Evolutionary conservation across 2,888 invertebrate species (phyloP), one percentile per base, ranked within the genome.

Genomic region (Eupithecia inturbata): DNA sequence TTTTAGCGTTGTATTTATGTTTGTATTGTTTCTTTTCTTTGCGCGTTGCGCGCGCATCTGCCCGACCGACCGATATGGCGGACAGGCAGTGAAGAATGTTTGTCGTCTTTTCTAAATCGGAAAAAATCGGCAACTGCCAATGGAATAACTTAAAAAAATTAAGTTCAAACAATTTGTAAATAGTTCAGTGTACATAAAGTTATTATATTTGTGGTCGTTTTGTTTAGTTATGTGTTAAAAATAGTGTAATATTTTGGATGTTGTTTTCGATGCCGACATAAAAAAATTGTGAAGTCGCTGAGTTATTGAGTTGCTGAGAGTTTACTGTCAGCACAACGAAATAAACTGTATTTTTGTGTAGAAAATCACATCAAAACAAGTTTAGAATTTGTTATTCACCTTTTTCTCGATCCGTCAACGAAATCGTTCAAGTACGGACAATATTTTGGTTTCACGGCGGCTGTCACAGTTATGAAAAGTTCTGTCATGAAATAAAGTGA

Each of bases 181-280:
- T 96, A 96, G 96, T 95, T 95, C 92, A 91, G 95, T 96, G 96
- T 96, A 96, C 95, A 96, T 96, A 96, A 96, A 96, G 96, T 96
- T 95, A 94, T 95, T 95, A 95, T 96, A 96, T 96, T 96, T 95
- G 94, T 95, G 95, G 92, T 90, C 89, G 95, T 95, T 95, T 93
- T 95, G 95, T 95, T 95, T 92, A 91, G 90, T 89, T 92, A 89
- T 93, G 95, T 95, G 95, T 95, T 95, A 95, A 31, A 95, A 31
- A 95, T 95, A 93, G 93, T 95, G 94, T 93, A 92, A 90, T 91
- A 92, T 91, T 95, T 95, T 95, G 93, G 94, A 95, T 95, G 94
- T 94, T 95, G 93, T 95, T 95, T 94, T 94, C 94, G 95, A 95
- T 95, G 95, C 95, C 95, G 95, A 95, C 94, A 92, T 64, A 90